Conservation (phyloP, 2,888 invertebrate genomes). For the Corbicula japonica region DNA sequence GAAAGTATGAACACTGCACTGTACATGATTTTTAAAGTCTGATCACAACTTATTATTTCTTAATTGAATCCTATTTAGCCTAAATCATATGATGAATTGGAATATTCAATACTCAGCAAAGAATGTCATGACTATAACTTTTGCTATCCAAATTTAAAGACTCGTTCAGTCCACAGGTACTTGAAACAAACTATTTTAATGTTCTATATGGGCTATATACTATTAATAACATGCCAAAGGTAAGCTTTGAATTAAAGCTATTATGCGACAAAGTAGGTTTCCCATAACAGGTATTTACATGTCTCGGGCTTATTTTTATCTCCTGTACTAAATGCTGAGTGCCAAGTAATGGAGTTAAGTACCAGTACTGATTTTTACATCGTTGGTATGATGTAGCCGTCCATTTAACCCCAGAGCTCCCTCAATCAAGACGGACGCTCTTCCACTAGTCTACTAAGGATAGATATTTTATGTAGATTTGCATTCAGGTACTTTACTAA, state of each 20-base stretch:
- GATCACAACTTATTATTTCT: conserved; percentile 8
- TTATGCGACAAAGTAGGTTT: conserved; percentile 13
- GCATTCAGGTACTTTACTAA: conserved; percentile 11
- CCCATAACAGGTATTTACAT: conserved; percentile 13
- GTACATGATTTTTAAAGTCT: conserved; percentile 4
- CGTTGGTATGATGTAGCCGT: conserved; percentile 6
- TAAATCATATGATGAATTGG: too few species aligned
- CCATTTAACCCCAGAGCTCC: conserved; percentile 12
- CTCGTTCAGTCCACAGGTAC: background rate
- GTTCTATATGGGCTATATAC: too few species aligned
- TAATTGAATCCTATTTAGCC: conserved; percentile 9
- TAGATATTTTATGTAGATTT: conserved; percentile 13
- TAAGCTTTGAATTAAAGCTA: conserved; percentile 9
- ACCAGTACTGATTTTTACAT: conserved; percentile 13
- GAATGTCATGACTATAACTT: conserved; percentile 9
- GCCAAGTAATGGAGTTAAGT: conserved; percentile 13
- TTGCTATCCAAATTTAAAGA: conserved; percentile 6
- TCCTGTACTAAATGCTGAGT: conserved; percentile 6
- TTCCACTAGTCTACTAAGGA: conserved; percentile 11
- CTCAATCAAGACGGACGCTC: conserved; percentile 3
- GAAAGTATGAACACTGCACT: conserved; percentile 15
- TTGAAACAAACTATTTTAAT: conserved; percentile 6
- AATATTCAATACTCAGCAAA: conserved; percentile 15
- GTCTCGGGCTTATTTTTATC: conserved; percentile 6
- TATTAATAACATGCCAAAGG: conserved; percentile 4